These are phyloP conservation scores for Zelleria hepariella DNA, from an alignment of 2,888 invertebrate genomes.

Conservation along the genomic window DNA sequence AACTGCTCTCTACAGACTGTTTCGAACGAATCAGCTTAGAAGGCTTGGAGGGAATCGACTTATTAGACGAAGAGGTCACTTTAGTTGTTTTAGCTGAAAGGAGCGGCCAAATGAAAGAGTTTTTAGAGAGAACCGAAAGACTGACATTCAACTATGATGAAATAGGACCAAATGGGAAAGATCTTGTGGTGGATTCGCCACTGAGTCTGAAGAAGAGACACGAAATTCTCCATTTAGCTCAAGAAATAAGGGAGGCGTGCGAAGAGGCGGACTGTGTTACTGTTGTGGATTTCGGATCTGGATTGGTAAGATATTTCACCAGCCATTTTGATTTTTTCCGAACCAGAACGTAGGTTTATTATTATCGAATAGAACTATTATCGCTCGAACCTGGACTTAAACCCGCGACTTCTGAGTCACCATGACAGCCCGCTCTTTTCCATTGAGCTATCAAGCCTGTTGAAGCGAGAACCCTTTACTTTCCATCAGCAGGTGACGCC, in stretches of 20 bases:
- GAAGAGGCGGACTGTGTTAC: conserved; percentile 49
- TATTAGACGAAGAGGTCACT: conserved; percentile 26
- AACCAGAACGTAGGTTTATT: too few species aligned
- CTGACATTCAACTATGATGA: conserved; percentile 24
- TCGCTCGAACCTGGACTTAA: too few species aligned
- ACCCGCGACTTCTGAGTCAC: too few species aligned
- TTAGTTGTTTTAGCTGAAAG: conserved; percentile 15
- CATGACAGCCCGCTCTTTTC: too few species aligned
- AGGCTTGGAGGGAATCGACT: conserved; percentile 21
- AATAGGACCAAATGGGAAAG: conserved; percentile 13
- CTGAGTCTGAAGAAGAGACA: conserved; percentile 78
- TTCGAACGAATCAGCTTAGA: conserved; percentile 68
- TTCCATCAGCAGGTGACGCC: too few species aligned
- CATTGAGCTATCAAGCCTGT: too few species aligned
- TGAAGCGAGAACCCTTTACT: too few species aligned
- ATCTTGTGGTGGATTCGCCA: conserved; percentile 32
- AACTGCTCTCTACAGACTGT: conserved; percentile 68
- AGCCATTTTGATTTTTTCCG: too few species aligned
- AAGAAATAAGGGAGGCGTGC: conserved; percentile 67
- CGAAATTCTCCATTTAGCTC: conserved; percentile 76
- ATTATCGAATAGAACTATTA: too few species aligned
- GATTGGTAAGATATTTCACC: conserved; percentile 71
- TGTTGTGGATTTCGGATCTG: conserved; percentile 82
- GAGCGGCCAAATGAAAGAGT: conserved; percentile 22
- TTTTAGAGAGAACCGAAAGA: conserved; percentile 29